These are phyloP conservation scores for Sesia apiformis DNA, from an alignment of 2,888 invertebrate species.

Conservation along the genomic window DNA sequence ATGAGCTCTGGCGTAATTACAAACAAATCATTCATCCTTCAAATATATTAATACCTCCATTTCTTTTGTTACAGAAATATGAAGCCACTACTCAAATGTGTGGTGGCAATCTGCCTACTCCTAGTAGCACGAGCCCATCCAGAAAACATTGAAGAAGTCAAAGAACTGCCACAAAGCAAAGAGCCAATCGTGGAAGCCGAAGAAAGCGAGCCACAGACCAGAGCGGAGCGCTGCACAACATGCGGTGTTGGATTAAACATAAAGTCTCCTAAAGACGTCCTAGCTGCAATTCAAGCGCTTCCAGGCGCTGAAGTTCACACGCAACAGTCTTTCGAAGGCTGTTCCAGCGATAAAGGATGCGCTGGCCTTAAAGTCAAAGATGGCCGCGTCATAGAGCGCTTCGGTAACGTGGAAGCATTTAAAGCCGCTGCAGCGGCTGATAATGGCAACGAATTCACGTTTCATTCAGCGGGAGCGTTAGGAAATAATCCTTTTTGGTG, in stretches of 20 bases:
- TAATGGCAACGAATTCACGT: conserved; percentile 42
- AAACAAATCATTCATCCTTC: too few relatives aligned
- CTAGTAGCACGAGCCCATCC: conserved; percentile 41
- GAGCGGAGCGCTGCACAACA: conserved; percentile 48
- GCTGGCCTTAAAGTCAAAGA: conserved; percentile 65
- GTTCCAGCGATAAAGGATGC: conserved; percentile 58
- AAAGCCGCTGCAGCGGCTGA: conserved; percentile 42
- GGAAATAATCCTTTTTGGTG: conserved; percentile 74
- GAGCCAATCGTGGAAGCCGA: conserved; percentile 46
- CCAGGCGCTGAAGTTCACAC: conserved; percentile 54
- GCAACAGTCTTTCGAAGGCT: conserved; percentile 56
- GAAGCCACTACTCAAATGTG: conserved; percentile 61
- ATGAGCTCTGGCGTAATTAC: too few relatives aligned
- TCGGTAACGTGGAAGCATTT: conserved; percentile 53
- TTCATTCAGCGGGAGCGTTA: conserved; percentile 45
- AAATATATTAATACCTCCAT: neutral
- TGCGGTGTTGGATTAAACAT: conserved; percentile 31
- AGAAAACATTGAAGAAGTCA: conserved; percentile 45
- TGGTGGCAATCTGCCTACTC: conserved; percentile 53
- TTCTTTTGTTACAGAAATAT: conserved; percentile 56
- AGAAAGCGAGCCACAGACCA: conserved; percentile 35
- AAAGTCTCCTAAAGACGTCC: conserved; percentile 37
- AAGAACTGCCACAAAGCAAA: conserved; percentile 39
- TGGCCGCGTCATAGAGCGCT: conserved; percentile 50
- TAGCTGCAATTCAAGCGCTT: conserved; percentile 40